Conservation (phyloP, 1,140 invertebrate genomes). For the Sesamia nonagrioides region DNA sequence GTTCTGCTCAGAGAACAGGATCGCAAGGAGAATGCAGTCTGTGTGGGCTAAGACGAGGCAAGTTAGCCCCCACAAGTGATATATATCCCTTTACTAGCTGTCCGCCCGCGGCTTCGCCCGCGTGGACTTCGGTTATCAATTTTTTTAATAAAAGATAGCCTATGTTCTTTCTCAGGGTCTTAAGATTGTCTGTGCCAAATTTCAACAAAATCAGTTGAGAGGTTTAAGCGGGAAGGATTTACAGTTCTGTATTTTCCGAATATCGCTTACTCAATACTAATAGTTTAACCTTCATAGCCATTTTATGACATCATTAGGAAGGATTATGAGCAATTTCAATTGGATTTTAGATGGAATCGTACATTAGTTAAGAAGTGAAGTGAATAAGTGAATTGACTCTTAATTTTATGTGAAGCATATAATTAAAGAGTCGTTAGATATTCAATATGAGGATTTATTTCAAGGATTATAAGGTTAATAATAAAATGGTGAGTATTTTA, state of each 20-base stretch:
- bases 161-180: too few species aligned
- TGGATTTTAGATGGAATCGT: slow-evolving; percentile 11
- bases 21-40: neutral
- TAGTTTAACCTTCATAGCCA: neutral
- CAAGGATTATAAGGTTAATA: slow-evolving; percentile 79
- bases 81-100: too few species aligned
- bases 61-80: neutral
- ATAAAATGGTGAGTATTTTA: slow-evolving; percentile 81
- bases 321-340: slow-evolving; percentile 17
- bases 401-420: slow-evolving; percentile 81
- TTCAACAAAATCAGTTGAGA: too few species aligned
- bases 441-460: slow-evolving; percentile 80
- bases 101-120: too few species aligned
- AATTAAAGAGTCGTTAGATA: slow-evolving; percentile 71
- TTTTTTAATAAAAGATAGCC: too few species aligned
- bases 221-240: too few species aligned
- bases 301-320: slow-evolving; percentile 7
- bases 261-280: neutral
- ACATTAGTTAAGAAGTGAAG: slow-evolving; percentile 29
- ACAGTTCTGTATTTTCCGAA: neutral
- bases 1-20: neutral
- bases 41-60: neutral
- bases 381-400: slow-evolving; percentile 59
- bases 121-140: too few species aligned
- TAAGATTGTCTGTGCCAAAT: too few species aligned